Base-by-base conservation (phyloP, 2,888 invertebrate species). In the Cryptocheilus praepositus region DNA sequence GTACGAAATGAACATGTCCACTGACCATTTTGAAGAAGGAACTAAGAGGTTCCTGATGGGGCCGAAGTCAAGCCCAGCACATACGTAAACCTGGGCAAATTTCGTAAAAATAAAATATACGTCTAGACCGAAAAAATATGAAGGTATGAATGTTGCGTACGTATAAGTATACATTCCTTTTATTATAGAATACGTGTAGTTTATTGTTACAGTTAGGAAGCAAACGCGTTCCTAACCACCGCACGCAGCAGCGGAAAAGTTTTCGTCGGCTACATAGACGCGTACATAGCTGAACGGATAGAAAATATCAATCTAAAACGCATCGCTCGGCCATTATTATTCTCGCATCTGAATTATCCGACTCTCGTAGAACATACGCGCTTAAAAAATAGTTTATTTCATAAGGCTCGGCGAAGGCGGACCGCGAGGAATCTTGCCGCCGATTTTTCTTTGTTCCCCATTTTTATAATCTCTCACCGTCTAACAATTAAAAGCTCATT, bases 201-300 rank as follows among this genome's bases (percentile, higher is more conserved):
- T 19, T 4, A 56, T 19, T 55, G 25, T 36, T 60, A 60, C 45
- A 21, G 21, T 52, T 61, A 59, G 52, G 44, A 65, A 63, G 44
- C 22, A 53, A 65, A 58, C 36, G 64, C 45, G 49, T 60, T 61
- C 25, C 53, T 5, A 54, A 52, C 57, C 54, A 57, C 21, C 58
- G 60, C 64, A 66, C 60, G 28, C 61, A 22, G 57, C 55, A 58
- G 51, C 55, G 56, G 25, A 16, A 61, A 61, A 46, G 57, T 56
- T 16, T 43, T 19, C 22, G 45, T 63, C 44, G 55, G 66, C 72
- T 74, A 71, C 54, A 58, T 70, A 79, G 54, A 80, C 76, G 76
- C 51, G 54, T 56, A 56, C 25, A 16, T 53, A 44, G 60, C 61
- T 62, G 52, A 70, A 43, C 21, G 43, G 19, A 46, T 74, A 52